phyloP scores from a whole-genome alignment of 2,797 vertebrate species.

The Micromesistius poutassou region DNA sequence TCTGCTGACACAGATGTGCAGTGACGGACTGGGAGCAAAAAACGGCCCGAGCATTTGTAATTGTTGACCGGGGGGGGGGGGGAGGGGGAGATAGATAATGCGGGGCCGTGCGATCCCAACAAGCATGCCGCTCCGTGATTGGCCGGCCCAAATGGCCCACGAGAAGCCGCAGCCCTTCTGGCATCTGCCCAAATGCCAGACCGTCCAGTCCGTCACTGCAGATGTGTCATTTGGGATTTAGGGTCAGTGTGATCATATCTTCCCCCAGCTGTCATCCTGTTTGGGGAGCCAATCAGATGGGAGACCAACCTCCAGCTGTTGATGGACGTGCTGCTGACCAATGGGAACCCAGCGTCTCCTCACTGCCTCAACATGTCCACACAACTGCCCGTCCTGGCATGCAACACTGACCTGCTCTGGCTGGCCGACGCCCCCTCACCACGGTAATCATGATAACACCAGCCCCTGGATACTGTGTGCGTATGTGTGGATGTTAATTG shows the following conservation, averaged over 20 bases:
- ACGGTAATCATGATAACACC: constrained; percentile 62
- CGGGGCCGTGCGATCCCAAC: too few relatives aligned
- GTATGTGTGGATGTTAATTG: not conserved
- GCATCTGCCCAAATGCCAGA: too few relatives aligned
- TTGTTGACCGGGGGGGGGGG: too few relatives aligned
- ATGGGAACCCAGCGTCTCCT: constrained; percentile 73
- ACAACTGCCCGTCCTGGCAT: constrained; percentile 85
- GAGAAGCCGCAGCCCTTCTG: too few relatives aligned
- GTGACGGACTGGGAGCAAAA: too few relatives aligned
- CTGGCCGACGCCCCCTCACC: constrained; percentile 85
- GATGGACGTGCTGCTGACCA: constrained; percentile 83
- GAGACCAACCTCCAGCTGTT: constrained; percentile 88
- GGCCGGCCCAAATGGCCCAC: too few relatives aligned
- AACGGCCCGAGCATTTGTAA: too few relatives aligned
- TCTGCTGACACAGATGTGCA: too few relatives aligned
- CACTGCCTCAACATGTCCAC: constrained; percentile 56
- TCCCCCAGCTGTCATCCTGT: constrained; percentile 79
- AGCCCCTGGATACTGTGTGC: not conserved
- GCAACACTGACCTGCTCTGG: constrained; percentile 89
- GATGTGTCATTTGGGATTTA: too few relatives aligned
- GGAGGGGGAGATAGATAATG: too few relatives aligned
- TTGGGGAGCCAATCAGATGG: constrained; percentile 88
- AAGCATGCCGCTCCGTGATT: too few relatives aligned
- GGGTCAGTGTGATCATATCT: not conserved
- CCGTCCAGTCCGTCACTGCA: too few relatives aligned